Percentiles rank a stretch among this genome's conserved stretches.
phyloP scores from a whole-genome alignment of 2,888 invertebrate species.

The Dusona sp. region DNA sequence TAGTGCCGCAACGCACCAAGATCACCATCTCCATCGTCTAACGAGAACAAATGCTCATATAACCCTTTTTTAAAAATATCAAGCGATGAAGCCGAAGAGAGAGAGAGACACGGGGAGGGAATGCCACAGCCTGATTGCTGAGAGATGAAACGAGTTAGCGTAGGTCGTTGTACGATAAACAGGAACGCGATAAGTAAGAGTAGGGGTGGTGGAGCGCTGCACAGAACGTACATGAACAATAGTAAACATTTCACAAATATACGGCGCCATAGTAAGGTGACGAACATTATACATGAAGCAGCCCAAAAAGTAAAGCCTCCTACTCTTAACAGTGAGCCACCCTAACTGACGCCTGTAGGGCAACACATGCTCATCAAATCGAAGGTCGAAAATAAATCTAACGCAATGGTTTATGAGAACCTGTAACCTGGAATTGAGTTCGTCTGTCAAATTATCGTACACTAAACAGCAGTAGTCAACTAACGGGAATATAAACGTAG shows the following conservation, averaged over 20 bases:
- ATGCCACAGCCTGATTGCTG: neutral
- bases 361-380: neutral
- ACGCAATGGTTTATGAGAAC: neutral
- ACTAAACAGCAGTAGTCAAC: conserved; percentile 30
- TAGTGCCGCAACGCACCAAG: too few species aligned
- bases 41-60: too few species aligned
- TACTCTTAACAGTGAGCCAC: neutral
- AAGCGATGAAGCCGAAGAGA: neutral
- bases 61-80: too few species aligned
- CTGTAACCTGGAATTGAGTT: neutral
- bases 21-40: too few species aligned
- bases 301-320: conserved; percentile 13
- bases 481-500: neutral
- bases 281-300: neutral
- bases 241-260: neutral
- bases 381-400: conserved; percentile 2
- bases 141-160: neutral
- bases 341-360: neutral
- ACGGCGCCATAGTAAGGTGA: neutral
- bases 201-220: neutral
- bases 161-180: neutral
- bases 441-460: neutral
- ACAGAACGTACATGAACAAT: neutral
- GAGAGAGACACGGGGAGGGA: neutral
- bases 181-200: neutral